Evolutionary conservation across 2,888 invertebrate genomes (phyloP).

Genomic region (Ecliptopera silaceata): DNA sequence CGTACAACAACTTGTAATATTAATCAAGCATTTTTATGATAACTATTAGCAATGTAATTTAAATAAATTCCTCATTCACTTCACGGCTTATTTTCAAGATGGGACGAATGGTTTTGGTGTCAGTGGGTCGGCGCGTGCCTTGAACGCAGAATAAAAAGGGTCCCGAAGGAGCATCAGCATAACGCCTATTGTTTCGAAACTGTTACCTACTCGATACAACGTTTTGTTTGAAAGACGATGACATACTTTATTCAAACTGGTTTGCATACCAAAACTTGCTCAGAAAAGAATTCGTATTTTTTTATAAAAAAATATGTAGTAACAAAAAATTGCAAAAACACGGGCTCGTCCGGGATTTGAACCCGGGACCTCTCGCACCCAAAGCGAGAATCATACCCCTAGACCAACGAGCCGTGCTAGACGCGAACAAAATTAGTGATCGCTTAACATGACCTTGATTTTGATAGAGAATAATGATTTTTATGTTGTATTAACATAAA

Average conservation of each 20-base stretch:
- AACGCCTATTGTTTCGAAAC: slow-evolving; percentile 12
- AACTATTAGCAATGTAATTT: background rate
- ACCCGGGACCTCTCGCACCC: slow-evolving; percentile 85
- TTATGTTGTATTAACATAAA: too few species aligned
- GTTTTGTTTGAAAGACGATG: background rate
- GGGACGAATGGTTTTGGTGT: slow-evolving; percentile 27
- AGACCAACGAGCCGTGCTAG: slow-evolving; percentile 79
- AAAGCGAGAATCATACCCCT: slow-evolving; percentile 84
- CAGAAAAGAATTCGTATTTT: too few species aligned
- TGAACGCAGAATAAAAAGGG: slow-evolving; percentile 40
- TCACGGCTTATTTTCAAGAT: slow-evolving; percentile 16
- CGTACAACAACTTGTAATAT: too few species aligned
- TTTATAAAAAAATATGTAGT: too few species aligned
- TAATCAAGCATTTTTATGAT: too few species aligned
- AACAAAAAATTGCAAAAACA: slow-evolving; percentile 34
- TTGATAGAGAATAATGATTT: too few species aligned
- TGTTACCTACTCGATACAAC: slow-evolving; percentile 7
- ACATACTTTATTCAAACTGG: background rate
- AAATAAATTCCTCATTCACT: background rate
- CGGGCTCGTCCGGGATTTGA: slow-evolving; percentile 84
- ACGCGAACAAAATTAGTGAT: slow-evolving; percentile 43
- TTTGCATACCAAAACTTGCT: too few species aligned
- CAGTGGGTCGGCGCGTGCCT: slow-evolving; percentile 60
- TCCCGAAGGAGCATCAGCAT: slow-evolving; percentile 26
- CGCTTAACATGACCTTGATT: slow-evolving; percentile 21